phyloP scores from a whole-genome alignment of 2,888 invertebrate genomes.

The Pocota personata region DNA sequence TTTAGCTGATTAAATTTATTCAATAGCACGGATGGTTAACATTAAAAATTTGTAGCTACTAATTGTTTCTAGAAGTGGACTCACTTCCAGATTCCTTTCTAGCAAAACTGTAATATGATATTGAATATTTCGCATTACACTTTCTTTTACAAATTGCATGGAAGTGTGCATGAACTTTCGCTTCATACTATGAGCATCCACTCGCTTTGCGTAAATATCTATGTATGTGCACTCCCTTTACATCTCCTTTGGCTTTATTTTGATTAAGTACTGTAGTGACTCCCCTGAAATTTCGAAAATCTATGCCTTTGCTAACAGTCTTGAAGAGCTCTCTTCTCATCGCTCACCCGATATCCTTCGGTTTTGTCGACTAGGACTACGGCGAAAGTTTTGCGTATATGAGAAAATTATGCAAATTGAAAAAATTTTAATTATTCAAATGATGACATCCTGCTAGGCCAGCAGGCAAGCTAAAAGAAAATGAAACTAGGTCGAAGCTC shows the following conservation, averaged over 20 bases:
- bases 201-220: not conserved
- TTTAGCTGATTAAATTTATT: too few relatives aligned
- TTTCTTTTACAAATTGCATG: too few relatives aligned
- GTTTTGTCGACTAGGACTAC: not conserved
- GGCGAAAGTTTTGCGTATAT: conserved; percentile 22
- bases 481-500: conserved; percentile 13
- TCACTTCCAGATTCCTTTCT: too few relatives aligned
- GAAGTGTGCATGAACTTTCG: not conserved
- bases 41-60: too few relatives aligned
- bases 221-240: conserved; percentile 1
- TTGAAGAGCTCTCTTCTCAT: not conserved
- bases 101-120: too few relatives aligned
- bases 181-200: not conserved
- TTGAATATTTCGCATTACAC: too few relatives aligned
- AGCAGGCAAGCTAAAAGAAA: conserved; percentile 13
- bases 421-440: conserved; percentile 43
- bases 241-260: conserved; percentile 29
- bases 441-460: conserved; percentile 8
- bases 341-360: too few relatives aligned
- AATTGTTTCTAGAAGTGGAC: too few relatives aligned
- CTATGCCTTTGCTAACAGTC: not conserved
- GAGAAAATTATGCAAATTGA: conserved; percentile 30
- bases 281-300: conserved; percentile 2
- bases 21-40: too few relatives aligned
- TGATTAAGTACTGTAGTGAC: conserved; percentile 22